Evolutionary conservation across 2,113 vertebrate species (phyloP), one percentile per base, ranked within the genome.

Genomic region (Pteronura brasiliensis): DNA sequence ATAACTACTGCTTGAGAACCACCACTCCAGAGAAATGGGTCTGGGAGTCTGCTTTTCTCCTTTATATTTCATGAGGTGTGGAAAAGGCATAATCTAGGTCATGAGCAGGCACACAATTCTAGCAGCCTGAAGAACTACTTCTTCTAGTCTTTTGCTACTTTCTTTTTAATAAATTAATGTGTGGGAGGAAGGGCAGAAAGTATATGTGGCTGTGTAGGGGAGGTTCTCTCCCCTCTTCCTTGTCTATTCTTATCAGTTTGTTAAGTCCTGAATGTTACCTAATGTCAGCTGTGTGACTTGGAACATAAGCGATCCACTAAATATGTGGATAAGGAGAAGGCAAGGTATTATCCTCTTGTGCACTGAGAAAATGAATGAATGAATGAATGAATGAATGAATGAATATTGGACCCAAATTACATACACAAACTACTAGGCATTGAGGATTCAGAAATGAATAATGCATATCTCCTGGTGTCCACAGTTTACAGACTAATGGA

Each of bases 371-470:
- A 84, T 61, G 72, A 21, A 86, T 61, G 44, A 88, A 77, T 52
- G 10, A 61, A 84, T 61, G 72, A 20, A 86, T 61, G 44, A 87
- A n/a, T n/a, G n/a, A n/a, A 77, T 52, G 10, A 86, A 81, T 79
- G 72, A 31, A 82, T 67, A 61, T n/a, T 79, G 25, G 20, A 69
- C 23, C 2, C 44, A 69, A 85, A 83, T 8, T 74, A 25, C 34
- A 18, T 44, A 57, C 4, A 59, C 5, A 77, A 87, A 90, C 31
- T 44, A 5, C 65, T 36, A 47, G 21, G 10, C 69, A 59, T 12
- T 34, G 49, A 90, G 8, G 23, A 77, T 81, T 87, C 59, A 69
- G 39, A 94, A 90, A 74, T 77, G 10, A 91, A 39, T 29, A 71
- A 77, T 88, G 1, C 42, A n/a, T 13, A 63, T 74, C 17, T 82